Base-by-base conservation (phyloP, 64 coral and sea anemone genomes). In the Pocillopora verrucosa region DNA sequence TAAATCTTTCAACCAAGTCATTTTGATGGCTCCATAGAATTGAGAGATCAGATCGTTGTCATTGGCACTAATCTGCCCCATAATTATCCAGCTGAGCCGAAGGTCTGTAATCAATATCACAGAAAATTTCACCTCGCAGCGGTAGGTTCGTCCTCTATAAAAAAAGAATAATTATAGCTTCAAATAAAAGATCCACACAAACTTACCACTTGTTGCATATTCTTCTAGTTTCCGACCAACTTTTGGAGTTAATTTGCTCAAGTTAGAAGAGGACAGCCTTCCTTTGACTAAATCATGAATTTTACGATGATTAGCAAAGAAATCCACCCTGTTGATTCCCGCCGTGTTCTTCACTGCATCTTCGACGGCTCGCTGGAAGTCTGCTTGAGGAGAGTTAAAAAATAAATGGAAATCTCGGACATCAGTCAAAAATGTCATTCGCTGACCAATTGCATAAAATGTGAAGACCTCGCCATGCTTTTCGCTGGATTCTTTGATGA, bases 351-450 rank as follows among this genome's bases (percentile, higher is more conserved):
- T 76, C 11, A 73, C 72, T n/a, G 90, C 81, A 20, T 92, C 90
- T 30, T 92, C 81, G 15, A 78, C 74, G 12, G 90, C 90, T 58
- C n/a, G 74, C 9, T 75, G 90, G 78, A 92, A 92, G 61, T 77
- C 86, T 25, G 74, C 90, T 85, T 92, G 81, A 16, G 74, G 72
- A 19, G 90, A 86, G 75, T 92, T 92, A 58, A 92, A 92, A 16
- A 92, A 86, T 56, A 92, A 56, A 0, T 84, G 61, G 36, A 92
- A 78, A 68, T 92, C 90, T 17, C 77, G 78, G 24, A 76, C 73
- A 72, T 92, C 82, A 13, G 90, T 73, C 19, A 92, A 74, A 76
- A 92, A 92, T 17, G 90, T 92, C 82, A 92, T 92, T 67, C 90
- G 82, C 24, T 92, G 90, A 0, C 90, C 90, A 11, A 75, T 82